Conservation (phyloP, 2,888 invertebrate species). For the Luperina testacea region DNA sequence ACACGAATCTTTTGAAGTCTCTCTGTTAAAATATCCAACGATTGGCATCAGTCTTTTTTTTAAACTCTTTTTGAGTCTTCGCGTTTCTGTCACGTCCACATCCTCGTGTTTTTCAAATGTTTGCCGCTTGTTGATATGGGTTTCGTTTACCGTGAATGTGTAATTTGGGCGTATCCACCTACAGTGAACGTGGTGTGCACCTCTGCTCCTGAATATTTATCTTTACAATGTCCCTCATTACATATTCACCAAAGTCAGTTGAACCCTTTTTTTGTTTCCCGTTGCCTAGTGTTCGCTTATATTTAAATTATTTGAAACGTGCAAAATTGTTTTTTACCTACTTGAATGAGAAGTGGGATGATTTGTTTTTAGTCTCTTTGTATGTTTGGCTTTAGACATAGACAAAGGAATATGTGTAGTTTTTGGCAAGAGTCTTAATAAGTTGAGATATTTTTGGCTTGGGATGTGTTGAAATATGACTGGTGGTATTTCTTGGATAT, state of each 20-base stretch:
- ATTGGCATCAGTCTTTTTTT: neutral
- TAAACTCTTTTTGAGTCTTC: neutral
- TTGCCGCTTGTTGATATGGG: slow-evolving; percentile 45
- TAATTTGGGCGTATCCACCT: slow-evolving; percentile 27
- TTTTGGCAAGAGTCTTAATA: neutral
- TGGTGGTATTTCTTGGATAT: neutral
- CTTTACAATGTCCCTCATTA: slow-evolving; percentile 48
- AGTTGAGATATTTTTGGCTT: neutral
- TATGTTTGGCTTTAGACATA: neutral
- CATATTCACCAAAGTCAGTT: slow-evolving; percentile 60
- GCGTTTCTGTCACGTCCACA: neutral
- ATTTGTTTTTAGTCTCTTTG: neutral
- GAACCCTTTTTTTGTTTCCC: slow-evolving; percentile 13
- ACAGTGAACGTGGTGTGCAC: slow-evolving; percentile 13
- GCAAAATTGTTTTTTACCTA: neutral
- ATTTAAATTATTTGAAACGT: slow-evolving; percentile 18
- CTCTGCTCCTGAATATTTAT: slow-evolving; percentile 55
- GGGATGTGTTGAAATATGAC: neutral
- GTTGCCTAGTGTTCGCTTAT: slow-evolving; percentile 16
- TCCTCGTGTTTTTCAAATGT: slow-evolving; percentile 21
- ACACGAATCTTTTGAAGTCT: neutral
- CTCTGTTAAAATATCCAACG: neutral
- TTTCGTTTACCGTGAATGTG: slow-evolving; percentile 43
- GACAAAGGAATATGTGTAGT: neutral
- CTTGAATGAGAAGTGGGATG: neutral